These are phyloP conservation scores for Chaetogeoica ovagalla DNA, from an alignment of 2,888 invertebrate genomes.

Conservation along the genomic window DNA sequence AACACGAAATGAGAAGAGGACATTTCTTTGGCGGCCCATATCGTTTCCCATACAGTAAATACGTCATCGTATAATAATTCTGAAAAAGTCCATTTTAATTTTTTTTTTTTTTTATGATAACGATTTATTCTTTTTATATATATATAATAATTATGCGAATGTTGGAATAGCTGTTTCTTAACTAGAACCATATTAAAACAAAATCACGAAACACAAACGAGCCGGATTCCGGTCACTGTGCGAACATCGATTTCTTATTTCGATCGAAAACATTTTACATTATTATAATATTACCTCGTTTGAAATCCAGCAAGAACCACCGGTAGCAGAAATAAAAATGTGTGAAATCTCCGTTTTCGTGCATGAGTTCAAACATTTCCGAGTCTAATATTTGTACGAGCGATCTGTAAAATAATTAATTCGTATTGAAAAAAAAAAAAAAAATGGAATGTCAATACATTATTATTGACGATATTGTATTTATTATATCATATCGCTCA, in stretches of 20 bases:
- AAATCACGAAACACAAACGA: no score
- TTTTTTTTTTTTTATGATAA: neutral
- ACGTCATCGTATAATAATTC: conserved; percentile 92
- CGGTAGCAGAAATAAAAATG: conserved; percentile 98
- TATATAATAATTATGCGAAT: no score
- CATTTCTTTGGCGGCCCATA: conserved; percentile 90
- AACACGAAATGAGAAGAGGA: conserved; percentile 88
- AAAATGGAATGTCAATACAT: neutral
- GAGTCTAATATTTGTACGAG: conserved; percentile 87
- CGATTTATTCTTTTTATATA: neutral
- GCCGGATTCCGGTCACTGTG: no score
- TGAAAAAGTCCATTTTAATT: conserved; percentile 56
- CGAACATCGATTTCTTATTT: no score
- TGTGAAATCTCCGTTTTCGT: conserved; percentile 92
- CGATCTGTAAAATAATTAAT: conserved; percentile 63
- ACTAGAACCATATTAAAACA: no score
- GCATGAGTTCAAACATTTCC: conserved; percentile 92
- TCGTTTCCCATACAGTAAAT: conserved; percentile 90
- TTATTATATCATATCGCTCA: conserved; percentile 60
- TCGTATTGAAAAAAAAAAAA: neutral
- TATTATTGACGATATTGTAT: neutral
- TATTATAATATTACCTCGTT: conserved; percentile 65
- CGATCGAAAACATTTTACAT: no score
- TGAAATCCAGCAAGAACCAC: conserved; percentile 96
- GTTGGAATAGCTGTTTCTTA: no score